Evolutionary conservation across 2,797 vertebrate genomes (phyloP).

Genomic region (Coregonus suidteri): DNA sequence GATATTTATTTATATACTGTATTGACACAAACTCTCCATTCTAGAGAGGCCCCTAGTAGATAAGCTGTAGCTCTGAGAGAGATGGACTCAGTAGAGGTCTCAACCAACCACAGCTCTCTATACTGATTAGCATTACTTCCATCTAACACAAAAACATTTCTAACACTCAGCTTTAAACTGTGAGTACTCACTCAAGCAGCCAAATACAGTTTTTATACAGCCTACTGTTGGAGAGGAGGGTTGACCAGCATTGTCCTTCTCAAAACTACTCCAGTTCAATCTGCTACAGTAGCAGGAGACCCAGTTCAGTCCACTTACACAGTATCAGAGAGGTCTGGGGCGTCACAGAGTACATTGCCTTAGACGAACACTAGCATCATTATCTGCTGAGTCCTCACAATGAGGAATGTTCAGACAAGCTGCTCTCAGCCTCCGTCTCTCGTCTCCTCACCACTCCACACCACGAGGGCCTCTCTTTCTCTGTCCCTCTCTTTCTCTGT

Average conservation of each 20-base stretch:
- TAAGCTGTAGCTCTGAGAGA: neutral
- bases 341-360: slow-evolving; percentile 11
- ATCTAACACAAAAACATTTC: neutral
- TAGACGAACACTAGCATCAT: slow-evolving; percentile 54
- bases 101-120: neutral
- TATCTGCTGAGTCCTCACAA: slow-evolving; percentile 48
- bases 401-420: slow-evolving; percentile 38
- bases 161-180: slow-evolving; percentile 6
- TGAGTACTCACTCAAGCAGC: neutral
- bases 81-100: neutral
- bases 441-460: slow-evolving; percentile 14
- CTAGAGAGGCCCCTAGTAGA: slow-evolving; percentile 1
- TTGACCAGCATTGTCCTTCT: neutral
- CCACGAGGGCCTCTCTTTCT: slow-evolving; percentile 24
- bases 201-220: neutral
- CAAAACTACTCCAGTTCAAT: neutral
- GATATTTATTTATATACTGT: slow-evolving; percentile 23
- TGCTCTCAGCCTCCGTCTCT: slow-evolving; percentile 46
- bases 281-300: slow-evolving; percentile 19
- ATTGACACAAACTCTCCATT: slow-evolving; percentile 17
- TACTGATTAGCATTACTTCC: neutral
- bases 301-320: slow-evolving; percentile 40
- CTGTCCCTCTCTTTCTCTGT: neutral
- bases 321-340: slow-evolving; percentile 37
- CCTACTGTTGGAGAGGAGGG: neutral